A percentile compares a stretch with the other conserved stretches of the same genome.
Conservation (phyloP, 2,113 vertebrate genomes). For the Elephantulus edwardii region DNA sequence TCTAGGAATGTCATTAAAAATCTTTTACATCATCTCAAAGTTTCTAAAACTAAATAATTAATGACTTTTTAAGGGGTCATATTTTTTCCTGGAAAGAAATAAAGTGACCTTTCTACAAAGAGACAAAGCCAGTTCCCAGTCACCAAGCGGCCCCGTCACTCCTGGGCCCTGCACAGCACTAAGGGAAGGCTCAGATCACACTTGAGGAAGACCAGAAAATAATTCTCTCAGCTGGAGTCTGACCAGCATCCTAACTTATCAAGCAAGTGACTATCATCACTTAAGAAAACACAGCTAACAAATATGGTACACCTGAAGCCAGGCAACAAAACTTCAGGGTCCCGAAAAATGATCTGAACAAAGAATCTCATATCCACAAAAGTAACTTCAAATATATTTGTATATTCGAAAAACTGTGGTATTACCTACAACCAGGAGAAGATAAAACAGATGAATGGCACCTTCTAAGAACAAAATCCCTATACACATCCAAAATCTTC, state of each 20-base stretch:
- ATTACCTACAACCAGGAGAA: too few species aligned
- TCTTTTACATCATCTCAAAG: too few species aligned
- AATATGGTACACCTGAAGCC: neutral
- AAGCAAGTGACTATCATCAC: neutral
- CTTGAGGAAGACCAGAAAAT: neutral
- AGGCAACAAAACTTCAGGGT: neutral
- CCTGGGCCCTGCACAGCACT: neutral
- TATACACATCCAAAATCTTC: too few species aligned
- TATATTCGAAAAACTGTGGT: neutral
- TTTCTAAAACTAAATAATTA: neutral
- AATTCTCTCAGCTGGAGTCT: neutral
- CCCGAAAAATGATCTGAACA: neutral
- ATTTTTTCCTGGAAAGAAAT: slow-evolving; percentile 1
- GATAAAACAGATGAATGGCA: too few species aligned
- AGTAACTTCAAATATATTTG: neutral
- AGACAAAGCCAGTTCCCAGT: neutral
- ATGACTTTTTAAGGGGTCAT: neutral
- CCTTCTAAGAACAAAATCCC: too few species aligned
- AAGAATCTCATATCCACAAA: neutral
- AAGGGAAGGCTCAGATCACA: slow-evolving; percentile 7
- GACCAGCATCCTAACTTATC: neutral
- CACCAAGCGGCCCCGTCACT: neutral
- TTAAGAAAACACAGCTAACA: slow-evolving; percentile 10
- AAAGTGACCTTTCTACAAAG: slow-evolving; percentile 12
- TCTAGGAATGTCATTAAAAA: neutral